These are phyloP conservation scores for Cerastis rubricosa DNA, from an alignment of 2,888 invertebrate species.

Conservation along the genomic window DNA sequence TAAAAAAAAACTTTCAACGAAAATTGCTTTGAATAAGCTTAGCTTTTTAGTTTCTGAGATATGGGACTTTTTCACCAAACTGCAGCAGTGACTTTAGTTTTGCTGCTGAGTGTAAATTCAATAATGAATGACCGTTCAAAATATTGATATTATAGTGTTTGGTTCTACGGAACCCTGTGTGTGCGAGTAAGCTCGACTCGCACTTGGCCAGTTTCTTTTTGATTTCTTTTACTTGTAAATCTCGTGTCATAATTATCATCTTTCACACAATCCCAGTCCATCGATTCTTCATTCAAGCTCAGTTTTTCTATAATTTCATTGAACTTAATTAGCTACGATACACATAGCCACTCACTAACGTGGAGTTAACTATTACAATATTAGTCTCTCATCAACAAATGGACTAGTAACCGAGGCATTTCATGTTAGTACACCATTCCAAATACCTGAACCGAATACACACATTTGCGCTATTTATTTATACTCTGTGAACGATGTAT, in stretches of 20 bases:
- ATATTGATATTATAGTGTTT: too few relatives aligned
- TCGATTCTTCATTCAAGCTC: background rate
- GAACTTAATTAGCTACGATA: background rate
- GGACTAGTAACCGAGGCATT: background rate
- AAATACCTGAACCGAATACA: constrained; percentile 43
- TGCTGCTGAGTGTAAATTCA: too few relatives aligned
- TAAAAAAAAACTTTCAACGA: too few relatives aligned
- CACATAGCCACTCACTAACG: background rate
- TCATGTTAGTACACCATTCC: background rate
- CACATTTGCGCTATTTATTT: constrained; percentile 10
- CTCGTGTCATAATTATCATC: background rate
- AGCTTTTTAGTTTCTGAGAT: too few relatives aligned
- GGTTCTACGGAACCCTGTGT: too few relatives aligned
- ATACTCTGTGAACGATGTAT: constrained; percentile 18
- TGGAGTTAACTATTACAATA: background rate
- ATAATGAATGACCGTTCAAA: too few relatives aligned
- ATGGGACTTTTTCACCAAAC: too few relatives aligned
- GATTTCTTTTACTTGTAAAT: background rate
- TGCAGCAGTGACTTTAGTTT: too few relatives aligned
- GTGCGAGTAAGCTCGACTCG: too few relatives aligned
- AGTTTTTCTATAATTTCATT: background rate
- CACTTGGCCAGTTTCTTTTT: too few relatives aligned
- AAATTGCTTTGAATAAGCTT: too few relatives aligned
- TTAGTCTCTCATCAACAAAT: constrained; percentile 5
- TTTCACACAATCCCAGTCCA: background rate